Conservation (phyloP, 2,797 vertebrate species). For the Sebastes variabilis region DNA sequence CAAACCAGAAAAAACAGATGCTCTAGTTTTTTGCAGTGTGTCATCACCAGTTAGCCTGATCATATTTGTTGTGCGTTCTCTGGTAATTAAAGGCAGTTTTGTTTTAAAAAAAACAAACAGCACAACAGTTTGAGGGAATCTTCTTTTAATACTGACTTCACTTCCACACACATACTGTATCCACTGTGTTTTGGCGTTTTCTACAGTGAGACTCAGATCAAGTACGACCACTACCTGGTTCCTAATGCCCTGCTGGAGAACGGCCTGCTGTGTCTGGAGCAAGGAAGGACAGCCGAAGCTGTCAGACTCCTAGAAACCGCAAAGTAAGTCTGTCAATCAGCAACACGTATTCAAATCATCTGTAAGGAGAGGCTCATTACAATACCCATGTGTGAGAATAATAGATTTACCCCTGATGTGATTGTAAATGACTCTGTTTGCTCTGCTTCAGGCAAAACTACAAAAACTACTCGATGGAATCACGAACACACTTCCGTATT, state of each 20-base stretch:
- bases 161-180: background rate
- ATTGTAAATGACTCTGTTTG: constrained; percentile 17
- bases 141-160: background rate
- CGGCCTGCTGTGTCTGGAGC: constrained; percentile 91
- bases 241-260: constrained; percentile 96
- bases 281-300: constrained; percentile 88
- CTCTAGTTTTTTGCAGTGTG: background rate
- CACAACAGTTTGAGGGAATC: background rate
- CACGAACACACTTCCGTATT: constrained; percentile 97
- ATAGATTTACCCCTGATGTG: background rate
- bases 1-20: background rate
- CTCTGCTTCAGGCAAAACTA: constrained; percentile 91
- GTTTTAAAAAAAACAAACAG: background rate
- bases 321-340: constrained; percentile 85
- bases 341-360: background rate
- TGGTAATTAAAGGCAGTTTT: background rate
- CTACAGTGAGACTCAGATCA: constrained; percentile 94
- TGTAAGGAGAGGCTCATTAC: background rate
- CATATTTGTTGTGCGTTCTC: background rate
- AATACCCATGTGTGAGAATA: background rate
- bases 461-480: constrained; percentile 99
- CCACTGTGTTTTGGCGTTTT: constrained; percentile 14
- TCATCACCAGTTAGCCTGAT: background rate
- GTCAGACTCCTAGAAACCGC: constrained; percentile 91
- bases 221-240: constrained; percentile 96